Percentiles rank a stretch among this genome's conserved stretches.
phyloP scores from a whole-genome alignment of 2,113 vertebrate species.

The Phalacrocorax pelagicus region DNA sequence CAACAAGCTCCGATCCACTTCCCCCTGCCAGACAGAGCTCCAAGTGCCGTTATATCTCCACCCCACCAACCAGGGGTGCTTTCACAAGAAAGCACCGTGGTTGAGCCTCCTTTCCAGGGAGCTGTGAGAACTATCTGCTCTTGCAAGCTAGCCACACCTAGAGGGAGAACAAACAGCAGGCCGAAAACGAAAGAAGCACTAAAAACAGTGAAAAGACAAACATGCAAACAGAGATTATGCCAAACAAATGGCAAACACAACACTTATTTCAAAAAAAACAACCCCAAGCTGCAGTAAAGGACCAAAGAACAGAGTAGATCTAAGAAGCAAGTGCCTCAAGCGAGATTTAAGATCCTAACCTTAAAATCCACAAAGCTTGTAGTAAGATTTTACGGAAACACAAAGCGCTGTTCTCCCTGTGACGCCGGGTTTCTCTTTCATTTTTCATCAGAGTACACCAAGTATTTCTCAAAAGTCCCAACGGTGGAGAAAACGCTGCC shows the following conservation, averaged over 20 bases:
- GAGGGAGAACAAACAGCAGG: not conserved
- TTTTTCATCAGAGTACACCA: not conserved
- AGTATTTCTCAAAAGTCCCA: not conserved
- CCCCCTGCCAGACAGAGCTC: not conserved
- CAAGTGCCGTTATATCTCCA: rapidly evolving
- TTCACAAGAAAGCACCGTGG: rapidly evolving
- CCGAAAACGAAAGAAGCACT: not conserved
- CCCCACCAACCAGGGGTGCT: not conserved
- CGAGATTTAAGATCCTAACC: not conserved
- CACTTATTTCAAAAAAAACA: not conserved
- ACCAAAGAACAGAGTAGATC: not conserved
- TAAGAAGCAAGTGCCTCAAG: not conserved
- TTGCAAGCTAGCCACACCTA: not conserved
- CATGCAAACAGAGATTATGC: not conserved
- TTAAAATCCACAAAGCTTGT: not conserved
- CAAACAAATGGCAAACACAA: not conserved
- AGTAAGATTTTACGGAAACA: not conserved
- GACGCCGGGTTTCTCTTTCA: not conserved
- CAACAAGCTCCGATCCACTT: not conserved
- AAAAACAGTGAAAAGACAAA: not conserved
- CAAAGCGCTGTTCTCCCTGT: rapidly evolving
- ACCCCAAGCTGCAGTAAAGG: not conserved
- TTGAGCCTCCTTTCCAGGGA: not conserved
- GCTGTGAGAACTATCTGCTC: not conserved
- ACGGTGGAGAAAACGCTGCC: rapidly evolving